These are phyloP conservation scores for Ips typographus DNA, from an alignment of 1,140 invertebrate species.

Conservation along the genomic window DNA sequence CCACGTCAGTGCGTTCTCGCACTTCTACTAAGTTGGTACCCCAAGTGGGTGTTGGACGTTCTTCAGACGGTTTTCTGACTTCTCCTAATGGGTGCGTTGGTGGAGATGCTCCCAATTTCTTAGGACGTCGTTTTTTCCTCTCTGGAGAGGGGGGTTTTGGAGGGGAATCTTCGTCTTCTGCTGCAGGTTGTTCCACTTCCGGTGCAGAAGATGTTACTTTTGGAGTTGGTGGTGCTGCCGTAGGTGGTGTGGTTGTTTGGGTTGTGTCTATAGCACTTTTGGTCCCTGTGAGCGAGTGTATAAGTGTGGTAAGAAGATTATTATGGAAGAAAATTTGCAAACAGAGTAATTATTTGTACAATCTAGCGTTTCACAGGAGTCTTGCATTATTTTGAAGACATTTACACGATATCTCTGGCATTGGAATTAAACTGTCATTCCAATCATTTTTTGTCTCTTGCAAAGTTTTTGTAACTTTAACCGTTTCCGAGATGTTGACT, in stretches of 20 bases:
- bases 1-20: slow-evolving; percentile 27
- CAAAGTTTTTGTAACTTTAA: too few relatives aligned
- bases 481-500: too few relatives aligned
- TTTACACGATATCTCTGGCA: too few relatives aligned
- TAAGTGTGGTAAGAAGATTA: not conserved
- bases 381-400: too few relatives aligned
- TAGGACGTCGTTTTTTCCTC: slow-evolving; percentile 27
- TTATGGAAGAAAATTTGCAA: too few relatives aligned
- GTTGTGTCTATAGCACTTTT: slow-evolving; percentile 36
- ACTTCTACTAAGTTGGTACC: slow-evolving; percentile 48
- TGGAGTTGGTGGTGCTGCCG: slow-evolving; percentile 10
- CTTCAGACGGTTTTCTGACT: slow-evolving; percentile 26
- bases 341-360: too few relatives aligned
- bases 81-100: slow-evolving; percentile 32
- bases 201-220: slow-evolving; percentile 26
- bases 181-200: slow-evolving; percentile 25
- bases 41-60: slow-evolving; percentile 45
- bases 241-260: not conserved
- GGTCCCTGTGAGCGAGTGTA: slow-evolving; percentile 8
- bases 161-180: not conserved
- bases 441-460: too few relatives aligned
- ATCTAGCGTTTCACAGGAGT: too few relatives aligned
- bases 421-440: too few relatives aligned
- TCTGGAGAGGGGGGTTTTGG: not conserved
- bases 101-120: slow-evolving; percentile 33